Conservation (phyloP, 2,797 vertebrate genomes). For the Hylomyscus alleni region DNA sequence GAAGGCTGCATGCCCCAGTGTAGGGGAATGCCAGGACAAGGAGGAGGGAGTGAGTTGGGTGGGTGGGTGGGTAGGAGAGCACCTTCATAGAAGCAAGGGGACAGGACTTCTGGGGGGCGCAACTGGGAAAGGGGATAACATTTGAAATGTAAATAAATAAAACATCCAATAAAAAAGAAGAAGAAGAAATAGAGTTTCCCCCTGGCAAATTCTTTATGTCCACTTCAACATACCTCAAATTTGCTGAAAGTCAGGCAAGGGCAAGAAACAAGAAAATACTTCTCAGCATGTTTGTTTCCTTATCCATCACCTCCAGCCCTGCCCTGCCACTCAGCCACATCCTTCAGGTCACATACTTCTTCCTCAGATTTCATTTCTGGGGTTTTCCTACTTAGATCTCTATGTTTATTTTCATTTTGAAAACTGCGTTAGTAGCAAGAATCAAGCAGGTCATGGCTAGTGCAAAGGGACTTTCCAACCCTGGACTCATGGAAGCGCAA, state of each 20-base stretch:
- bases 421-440: neutral
- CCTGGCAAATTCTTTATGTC: neutral
- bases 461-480: neutral
- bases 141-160: too few relatives aligned
- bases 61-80: too few relatives aligned
- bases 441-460: neutral
- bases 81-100: too few relatives aligned
- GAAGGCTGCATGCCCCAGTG: too few relatives aligned
- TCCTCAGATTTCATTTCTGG: neutral
- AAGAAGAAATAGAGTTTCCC: constrained; percentile 10
- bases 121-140: too few relatives aligned
- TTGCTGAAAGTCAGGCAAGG: neutral
- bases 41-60: too few relatives aligned
- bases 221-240: constrained; percentile 18
- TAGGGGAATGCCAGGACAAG: too few relatives aligned
- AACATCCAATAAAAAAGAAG: too few relatives aligned
- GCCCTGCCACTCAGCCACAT: neutral
- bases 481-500: neutral
- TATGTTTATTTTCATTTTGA: constrained; percentile 31
- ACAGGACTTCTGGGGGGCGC: too few relatives aligned
- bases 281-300: neutral
- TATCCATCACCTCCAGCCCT: neutral
- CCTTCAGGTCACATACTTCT: neutral
- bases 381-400: constrained; percentile 3
- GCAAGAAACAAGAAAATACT: constrained; percentile 8